These are phyloP conservation scores for Melopsittacus undulatus DNA, from an alignment of 2,797 vertebrate genomes.

Conservation along the genomic window DNA sequence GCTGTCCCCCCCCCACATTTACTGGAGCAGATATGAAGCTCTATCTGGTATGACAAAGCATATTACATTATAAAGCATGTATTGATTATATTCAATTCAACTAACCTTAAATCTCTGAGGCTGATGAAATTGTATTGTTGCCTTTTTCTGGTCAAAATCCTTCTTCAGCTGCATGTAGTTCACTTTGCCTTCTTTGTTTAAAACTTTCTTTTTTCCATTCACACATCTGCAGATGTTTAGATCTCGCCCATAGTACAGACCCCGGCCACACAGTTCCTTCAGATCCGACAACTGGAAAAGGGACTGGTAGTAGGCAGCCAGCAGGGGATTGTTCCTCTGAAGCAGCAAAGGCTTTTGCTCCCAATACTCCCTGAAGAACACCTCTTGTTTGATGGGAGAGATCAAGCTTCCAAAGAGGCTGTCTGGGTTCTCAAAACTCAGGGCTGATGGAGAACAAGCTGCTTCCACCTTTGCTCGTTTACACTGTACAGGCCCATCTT, in stretches of 20 bases:
- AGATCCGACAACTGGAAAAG: constrained; percentile 87
- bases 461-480: constrained; percentile 71
- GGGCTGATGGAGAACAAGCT: neutral
- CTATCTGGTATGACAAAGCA: neutral
- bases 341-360: constrained; percentile 89
- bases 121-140: constrained; percentile 94
- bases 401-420: constrained; percentile 87
- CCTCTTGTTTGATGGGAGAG: constrained; percentile 77
- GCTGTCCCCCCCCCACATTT: neutral
- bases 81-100: neutral
- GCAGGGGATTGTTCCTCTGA: constrained; percentile 75
- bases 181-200: constrained; percentile 85
- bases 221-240: constrained; percentile 86
- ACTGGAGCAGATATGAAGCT: neutral
- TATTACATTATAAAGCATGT: neutral
- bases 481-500: constrained; percentile 16
- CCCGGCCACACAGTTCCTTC: constrained; percentile 77
- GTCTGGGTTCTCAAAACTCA: constrained; percentile 79
- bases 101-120: constrained; percentile 94
- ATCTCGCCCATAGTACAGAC: constrained; percentile 82
- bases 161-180: constrained; percentile 82
- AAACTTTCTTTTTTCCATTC: constrained; percentile 83
- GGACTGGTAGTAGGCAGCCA: constrained; percentile 79
- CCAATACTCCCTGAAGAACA: constrained; percentile 89
- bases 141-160: constrained; percentile 84